phyloP scores from a whole-genome alignment of 1,140 invertebrate genomes.

The Ceratosolen fusciceps region DNA sequence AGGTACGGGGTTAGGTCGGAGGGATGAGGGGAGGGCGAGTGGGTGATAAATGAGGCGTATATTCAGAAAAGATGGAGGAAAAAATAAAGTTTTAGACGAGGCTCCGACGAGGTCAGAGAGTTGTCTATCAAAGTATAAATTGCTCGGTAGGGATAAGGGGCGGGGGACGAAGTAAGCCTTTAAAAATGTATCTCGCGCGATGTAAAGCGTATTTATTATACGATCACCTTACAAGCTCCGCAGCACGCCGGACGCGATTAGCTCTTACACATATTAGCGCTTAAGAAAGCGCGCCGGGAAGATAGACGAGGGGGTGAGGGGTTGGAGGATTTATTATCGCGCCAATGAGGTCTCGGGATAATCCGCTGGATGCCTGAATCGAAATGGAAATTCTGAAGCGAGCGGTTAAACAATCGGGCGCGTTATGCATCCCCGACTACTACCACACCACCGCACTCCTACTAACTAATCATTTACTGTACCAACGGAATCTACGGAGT shows the following conservation, averaged over 20 bases:
- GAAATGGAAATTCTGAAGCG: not conserved
- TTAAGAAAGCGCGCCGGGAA: not conserved
- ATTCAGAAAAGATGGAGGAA: too few relatives aligned
- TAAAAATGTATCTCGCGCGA: not conserved
- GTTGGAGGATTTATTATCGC: not conserved
- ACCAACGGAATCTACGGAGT: not conserved
- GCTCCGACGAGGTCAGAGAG: not conserved
- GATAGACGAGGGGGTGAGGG: too few relatives aligned
- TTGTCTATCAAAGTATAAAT: not conserved
- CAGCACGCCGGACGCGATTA: not conserved
- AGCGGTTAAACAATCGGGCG: not conserved
- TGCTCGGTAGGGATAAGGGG: not conserved
- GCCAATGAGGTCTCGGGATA: not conserved
- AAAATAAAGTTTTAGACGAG: not conserved
- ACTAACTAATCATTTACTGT: too few relatives aligned
- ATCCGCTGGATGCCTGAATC: not conserved
- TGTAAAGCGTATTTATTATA: constrained; percentile 3
- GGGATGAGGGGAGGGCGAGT: too few relatives aligned
- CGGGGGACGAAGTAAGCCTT: not conserved
- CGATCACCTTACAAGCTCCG: constrained; percentile 2
- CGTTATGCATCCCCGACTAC: not conserved
- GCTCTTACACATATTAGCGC: not conserved
- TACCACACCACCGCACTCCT: too few relatives aligned
- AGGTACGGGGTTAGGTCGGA: too few relatives aligned
- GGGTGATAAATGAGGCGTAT: not conserved